A percentile compares a stretch with the other conserved stretches of the same genome.
Conservation (phyloP, 2,888 invertebrate species). For the Dolomedes plantarius region DNA sequence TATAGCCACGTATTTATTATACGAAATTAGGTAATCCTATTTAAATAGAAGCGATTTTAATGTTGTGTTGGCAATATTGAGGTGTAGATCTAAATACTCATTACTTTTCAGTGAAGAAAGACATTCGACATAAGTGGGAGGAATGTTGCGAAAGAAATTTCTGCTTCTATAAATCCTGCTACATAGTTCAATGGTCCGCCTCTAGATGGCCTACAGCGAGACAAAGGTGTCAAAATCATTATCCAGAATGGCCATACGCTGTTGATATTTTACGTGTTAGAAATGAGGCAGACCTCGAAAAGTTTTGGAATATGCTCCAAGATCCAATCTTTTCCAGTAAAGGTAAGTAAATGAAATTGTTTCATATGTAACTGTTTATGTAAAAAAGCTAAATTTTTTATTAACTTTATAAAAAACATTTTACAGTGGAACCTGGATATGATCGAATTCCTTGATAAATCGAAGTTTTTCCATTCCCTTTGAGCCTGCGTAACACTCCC, state of each 20-base stretch:
- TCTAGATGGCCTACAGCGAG: constrained; percentile 40
- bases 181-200: constrained; percentile 12
- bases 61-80: too few species aligned
- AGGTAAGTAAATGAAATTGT: background rate
- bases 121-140: constrained; percentile 41
- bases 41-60: too few species aligned
- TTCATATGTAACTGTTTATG: too few species aligned
- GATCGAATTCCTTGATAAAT: too few species aligned
- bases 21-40: too few species aligned
- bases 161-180: constrained; percentile 45
- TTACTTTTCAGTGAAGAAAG: constrained; percentile 25
- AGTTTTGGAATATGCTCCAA: constrained; percentile 17
- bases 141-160: constrained; percentile 47
- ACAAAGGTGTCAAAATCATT: constrained; percentile 46
- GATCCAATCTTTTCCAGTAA: background rate
- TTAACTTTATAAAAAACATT: too few species aligned
- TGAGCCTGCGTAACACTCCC: too few species aligned
- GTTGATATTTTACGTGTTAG: constrained; percentile 43
- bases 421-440: too few species aligned
- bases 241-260: constrained; percentile 44
- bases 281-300: constrained; percentile 26
- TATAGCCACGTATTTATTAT: too few species aligned
- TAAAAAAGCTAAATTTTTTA: too few species aligned
- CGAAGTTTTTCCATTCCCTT: too few species aligned
- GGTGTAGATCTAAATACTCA: too few species aligned